Evolutionary conservation across 2,797 vertebrate genomes (phyloP).

Genomic region (Paramormyrops hopkinsi): DNA sequence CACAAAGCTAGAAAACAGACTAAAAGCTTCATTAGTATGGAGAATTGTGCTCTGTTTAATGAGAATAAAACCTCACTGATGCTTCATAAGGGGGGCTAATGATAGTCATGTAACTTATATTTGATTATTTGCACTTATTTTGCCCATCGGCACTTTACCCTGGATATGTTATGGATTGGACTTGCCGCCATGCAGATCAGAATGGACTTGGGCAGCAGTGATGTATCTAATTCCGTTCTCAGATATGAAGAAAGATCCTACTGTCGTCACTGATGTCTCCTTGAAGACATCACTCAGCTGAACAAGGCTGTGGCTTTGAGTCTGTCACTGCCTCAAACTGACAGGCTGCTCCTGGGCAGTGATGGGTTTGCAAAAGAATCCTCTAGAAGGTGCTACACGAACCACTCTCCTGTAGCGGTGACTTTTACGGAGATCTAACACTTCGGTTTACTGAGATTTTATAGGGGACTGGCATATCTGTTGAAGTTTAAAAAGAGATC

Average conservation of each 20-base stretch:
- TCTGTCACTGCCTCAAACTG: conserved; percentile 31
- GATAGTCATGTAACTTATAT: neutral
- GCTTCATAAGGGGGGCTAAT: neutral
- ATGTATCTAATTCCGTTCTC: neutral
- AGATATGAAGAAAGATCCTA: conserved; percentile 23
- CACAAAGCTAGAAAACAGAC: neutral
- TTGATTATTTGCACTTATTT: neutral
- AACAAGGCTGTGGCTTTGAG: conserved; percentile 31
- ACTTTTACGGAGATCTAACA: neutral
- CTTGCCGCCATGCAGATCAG: neutral
- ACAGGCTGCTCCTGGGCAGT: conserved; percentile 22
- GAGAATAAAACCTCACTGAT: neutral
- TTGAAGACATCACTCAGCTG: conserved; percentile 35
- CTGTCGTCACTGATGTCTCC: conserved; percentile 30
- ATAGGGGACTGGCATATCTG: neutral
- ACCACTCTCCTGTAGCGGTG: neutral
- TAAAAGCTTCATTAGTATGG: neutral
- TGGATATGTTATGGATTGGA: neutral
- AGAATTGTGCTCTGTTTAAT: neutral
- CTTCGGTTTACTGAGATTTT: neutral
- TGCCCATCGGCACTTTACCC: neutral
- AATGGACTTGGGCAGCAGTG: neutral
- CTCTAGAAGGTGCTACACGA: neutral
- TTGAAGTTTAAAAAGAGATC: neutral
- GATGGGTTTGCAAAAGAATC: neutral